A percentile compares a stretch with the other conserved stretches of the same genome.
phyloP scores from a whole-genome alignment of 2,797 vertebrate genomes.

The Danionella dracula region DNA sequence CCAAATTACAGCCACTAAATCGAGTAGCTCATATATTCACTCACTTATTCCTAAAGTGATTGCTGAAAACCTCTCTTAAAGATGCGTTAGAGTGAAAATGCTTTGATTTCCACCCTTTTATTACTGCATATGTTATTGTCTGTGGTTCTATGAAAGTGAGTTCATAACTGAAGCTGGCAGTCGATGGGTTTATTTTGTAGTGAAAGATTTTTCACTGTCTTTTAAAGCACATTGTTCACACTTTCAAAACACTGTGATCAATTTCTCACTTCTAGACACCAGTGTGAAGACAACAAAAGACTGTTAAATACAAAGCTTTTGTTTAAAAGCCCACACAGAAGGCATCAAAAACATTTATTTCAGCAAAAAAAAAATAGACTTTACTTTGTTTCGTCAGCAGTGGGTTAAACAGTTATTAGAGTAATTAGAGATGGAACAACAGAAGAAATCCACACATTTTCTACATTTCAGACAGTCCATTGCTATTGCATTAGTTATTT shows the following conservation, averaged over 20 bases:
- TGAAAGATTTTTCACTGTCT: neutral
- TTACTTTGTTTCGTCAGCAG: too few relatives aligned
- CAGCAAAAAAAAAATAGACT: too few relatives aligned
- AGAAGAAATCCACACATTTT: too few relatives aligned
- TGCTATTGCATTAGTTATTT: too few relatives aligned
- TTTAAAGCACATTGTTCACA: too few relatives aligned
- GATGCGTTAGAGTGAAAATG: neutral
- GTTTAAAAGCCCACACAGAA: too few relatives aligned
- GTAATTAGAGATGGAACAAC: too few relatives aligned
- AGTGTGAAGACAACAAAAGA: neutral
- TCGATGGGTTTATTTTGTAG: neutral
- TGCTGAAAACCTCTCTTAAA: neutral
- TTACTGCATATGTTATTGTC: slow-evolving; percentile 7
- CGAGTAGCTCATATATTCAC: slow-evolving; percentile 1
- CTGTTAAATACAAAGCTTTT: too few relatives aligned
- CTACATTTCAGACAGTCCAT: too few relatives aligned
- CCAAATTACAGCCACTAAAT: slow-evolving; percentile 5
- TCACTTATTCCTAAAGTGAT: neutral
- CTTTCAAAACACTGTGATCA: neutral
- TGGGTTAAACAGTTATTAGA: too few relatives aligned
- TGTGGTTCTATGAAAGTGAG: neutral
- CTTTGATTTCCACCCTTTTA: neutral
- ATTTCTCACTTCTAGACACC: neutral
- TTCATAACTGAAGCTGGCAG: neutral
- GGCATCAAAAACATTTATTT: too few relatives aligned